Evolutionary conservation across 2,113 vertebrate species (phyloP).

Genomic region (Cathartes aura): DNA sequence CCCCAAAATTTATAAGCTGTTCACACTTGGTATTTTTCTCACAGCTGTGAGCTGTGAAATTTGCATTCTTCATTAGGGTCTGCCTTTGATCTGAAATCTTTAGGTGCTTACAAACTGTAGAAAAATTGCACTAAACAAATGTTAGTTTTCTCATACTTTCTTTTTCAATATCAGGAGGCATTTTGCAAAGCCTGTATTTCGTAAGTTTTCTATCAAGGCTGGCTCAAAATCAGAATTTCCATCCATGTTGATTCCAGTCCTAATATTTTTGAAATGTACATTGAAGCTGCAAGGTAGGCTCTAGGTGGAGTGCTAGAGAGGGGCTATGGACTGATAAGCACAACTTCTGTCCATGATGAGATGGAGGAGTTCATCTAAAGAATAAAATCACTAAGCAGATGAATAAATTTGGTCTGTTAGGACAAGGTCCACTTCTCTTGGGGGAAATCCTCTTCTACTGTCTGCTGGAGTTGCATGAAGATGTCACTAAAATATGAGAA

Average conservation of each 20-base stretch:
- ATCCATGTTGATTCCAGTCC: not conserved
- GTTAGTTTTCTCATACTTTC: not conserved
- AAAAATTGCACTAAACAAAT: not conserved
- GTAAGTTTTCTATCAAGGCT: not conserved
- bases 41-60: not conserved
- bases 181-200: not conserved
- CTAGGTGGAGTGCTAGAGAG: not conserved
- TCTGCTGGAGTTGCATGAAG: not conserved
- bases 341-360: not conserved
- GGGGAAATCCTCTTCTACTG: not conserved
- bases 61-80: not conserved
- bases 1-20: not conserved
- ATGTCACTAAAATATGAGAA: not conserved
- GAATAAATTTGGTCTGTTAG: not conserved
- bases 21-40: not conserved
- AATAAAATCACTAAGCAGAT: not conserved
- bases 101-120: not conserved
- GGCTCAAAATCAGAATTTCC: not conserved
- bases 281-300: not conserved
- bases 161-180: not conserved
- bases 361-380: not conserved
- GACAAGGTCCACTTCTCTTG: not conserved
- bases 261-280: not conserved
- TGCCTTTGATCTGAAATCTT: not conserved
- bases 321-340: not conserved